A percentile compares a stretch with the other conserved stretches of the same genome.
These are phyloP conservation scores for Gandaritis pyraliata DNA, from an alignment of 2,888 invertebrate genomes.

Conservation along the genomic window DNA sequence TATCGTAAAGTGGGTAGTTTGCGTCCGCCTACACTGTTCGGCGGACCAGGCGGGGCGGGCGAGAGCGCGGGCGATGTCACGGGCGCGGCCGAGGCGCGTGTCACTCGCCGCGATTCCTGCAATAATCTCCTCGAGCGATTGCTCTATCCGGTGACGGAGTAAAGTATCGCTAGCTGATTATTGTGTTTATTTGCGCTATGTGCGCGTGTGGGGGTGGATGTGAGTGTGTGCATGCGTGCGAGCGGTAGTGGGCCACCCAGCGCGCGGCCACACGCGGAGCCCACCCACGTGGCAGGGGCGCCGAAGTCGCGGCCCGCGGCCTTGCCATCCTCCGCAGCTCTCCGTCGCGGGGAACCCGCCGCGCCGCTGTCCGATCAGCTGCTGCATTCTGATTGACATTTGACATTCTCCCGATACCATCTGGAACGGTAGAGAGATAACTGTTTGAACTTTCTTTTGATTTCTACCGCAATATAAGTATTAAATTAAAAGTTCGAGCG, in stretches of 20 bases:
- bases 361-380: constrained; percentile 37
- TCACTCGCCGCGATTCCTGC: constrained; percentile 70
- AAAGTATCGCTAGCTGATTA: constrained; percentile 83
- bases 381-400: constrained; percentile 66
- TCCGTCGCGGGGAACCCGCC: constrained; percentile 8
- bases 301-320: constrained; percentile 64
- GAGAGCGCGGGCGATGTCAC: constrained; percentile 38
- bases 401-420: constrained; percentile 53
- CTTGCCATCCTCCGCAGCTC: constrained; percentile 30
- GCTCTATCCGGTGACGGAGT: constrained; percentile 83
- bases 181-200: constrained; percentile 81
- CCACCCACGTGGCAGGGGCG: constrained; percentile 82
- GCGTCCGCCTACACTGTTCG: constrained; percentile 45
- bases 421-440: constrained; percentile 14
- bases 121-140: constrained; percentile 75
- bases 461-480: constrained; percentile 7
- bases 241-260: constrained; percentile 79
- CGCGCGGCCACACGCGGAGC: constrained; percentile 81
- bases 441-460: constrained; percentile 25
- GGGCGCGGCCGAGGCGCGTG: constrained; percentile 58
- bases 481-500: background rate
- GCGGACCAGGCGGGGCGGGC: constrained; percentile 4
- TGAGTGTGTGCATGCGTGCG: constrained; percentile 71
- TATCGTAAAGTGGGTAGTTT: constrained; percentile 56
- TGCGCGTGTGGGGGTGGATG: constrained; percentile 70